Evolutionary conservation across 1,140 invertebrate genomes (phyloP).

Genomic region (Andricus grossulariae): DNA sequence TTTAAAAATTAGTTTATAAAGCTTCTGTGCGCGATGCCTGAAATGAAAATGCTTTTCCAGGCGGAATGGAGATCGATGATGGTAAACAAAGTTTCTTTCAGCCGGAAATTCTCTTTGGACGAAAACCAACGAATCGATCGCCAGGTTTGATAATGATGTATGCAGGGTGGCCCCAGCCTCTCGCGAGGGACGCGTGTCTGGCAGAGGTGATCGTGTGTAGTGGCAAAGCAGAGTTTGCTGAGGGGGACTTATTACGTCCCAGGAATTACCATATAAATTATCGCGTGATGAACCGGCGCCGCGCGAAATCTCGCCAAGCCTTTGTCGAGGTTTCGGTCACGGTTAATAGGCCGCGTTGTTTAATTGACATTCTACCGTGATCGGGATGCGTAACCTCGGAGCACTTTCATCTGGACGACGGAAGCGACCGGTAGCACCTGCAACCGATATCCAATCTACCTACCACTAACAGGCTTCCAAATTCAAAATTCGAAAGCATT

Average conservation of each 20-base stretch:
- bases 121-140: conserved; percentile 59
- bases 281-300: conserved; percentile 65
- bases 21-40: neutral
- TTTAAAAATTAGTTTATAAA: neutral
- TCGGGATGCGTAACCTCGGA: conserved; percentile 51
- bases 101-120: conserved; percentile 30
- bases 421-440: conserved; percentile 11
- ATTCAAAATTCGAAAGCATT: no score
- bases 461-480: no score
- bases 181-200: conserved; percentile 48
- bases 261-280: conserved; percentile 71
- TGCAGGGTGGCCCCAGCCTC: conserved; percentile 53
- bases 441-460: neutral
- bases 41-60: neutral
- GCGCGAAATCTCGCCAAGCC: conserved; percentile 58
- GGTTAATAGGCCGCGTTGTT: conserved; percentile 64
- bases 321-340: conserved; percentile 68
- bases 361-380: conserved; percentile 58
- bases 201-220: conserved; percentile 61
- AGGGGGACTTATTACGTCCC: conserved; percentile 69
- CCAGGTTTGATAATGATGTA: conserved; percentile 65
- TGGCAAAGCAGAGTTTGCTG: conserved; percentile 60
- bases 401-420: neutral
- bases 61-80: neutral
- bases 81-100: conserved; percentile 19